These are phyloP conservation scores for Pangasius mekongensis DNA, from an alignment of 2,797 vertebrate species.

Conservation along the genomic window DNA sequence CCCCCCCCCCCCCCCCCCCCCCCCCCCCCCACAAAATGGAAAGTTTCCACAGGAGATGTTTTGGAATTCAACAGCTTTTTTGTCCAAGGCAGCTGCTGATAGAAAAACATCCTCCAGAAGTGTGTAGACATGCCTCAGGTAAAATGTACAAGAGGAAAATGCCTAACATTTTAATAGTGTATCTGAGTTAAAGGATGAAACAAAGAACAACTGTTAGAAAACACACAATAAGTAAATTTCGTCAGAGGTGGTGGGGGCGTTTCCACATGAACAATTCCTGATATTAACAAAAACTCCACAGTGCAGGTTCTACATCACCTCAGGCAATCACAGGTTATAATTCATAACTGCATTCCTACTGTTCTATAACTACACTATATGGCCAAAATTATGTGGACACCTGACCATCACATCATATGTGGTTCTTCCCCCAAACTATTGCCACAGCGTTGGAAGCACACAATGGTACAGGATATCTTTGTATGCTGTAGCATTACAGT, in stretches of 20 bases:
- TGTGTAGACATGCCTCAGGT: neutral
- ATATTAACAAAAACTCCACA: neutral
- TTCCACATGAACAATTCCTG: neutral
- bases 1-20: too few relatives aligned
- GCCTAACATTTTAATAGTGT: neutral
- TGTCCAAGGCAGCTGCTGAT: neutral
- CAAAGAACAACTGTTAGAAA: neutral
- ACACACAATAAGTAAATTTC: neutral
- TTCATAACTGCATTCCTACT: neutral
- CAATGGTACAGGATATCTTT: neutral
- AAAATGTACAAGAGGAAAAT: neutral
- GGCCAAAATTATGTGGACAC: neutral
- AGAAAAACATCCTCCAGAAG: constrained; percentile 11
- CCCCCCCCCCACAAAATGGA: neutral
- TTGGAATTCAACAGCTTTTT: constrained; percentile 3
- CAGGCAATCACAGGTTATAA: neutral
- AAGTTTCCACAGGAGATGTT: neutral
- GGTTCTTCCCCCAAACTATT: neutral
- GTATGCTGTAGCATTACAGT: neutral
- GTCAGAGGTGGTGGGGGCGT: neutral
- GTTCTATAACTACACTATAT: neutral
- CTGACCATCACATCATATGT: too few relatives aligned
- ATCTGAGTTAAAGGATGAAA: neutral
- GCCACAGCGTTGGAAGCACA: neutral
- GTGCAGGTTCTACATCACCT: neutral